Conservation (phyloP, 2,113 vertebrate genomes). For the Notiomystis cincta region DNA sequence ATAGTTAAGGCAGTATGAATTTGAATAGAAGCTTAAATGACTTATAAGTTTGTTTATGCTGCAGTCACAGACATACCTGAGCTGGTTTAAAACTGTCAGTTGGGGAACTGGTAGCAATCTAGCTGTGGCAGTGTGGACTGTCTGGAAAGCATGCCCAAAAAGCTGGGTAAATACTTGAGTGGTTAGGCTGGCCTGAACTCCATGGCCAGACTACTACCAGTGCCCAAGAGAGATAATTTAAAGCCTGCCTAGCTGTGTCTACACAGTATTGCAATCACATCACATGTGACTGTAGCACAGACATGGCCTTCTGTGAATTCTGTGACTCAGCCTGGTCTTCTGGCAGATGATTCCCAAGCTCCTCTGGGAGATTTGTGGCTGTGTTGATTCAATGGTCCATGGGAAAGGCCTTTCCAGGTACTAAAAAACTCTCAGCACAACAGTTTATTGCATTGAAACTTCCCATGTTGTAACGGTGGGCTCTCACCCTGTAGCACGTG, state of each 20-base stretch:
- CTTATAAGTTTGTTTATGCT: background rate
- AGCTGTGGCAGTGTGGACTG: background rate
- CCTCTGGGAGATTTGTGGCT: background rate
- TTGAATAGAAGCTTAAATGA: background rate
- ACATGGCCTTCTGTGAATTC: background rate
- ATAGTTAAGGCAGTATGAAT: background rate
- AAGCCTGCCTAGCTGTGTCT: background rate
- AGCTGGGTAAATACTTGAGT: background rate
- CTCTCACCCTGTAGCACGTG: background rate
- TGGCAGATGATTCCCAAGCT: background rate
- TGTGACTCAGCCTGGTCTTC: background rate
- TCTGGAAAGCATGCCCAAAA: constrained; percentile 1
- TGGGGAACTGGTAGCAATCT: background rate
- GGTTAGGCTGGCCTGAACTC: background rate
- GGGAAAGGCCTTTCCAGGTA: background rate
- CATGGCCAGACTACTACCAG: background rate
- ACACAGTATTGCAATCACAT: background rate
- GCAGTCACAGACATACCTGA: background rate
- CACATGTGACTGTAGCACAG: background rate
- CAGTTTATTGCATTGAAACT: fast-evolving
- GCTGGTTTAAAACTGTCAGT: background rate
- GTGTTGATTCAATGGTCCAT: background rate
- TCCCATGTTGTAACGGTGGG: background rate
- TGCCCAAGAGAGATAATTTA: background rate
- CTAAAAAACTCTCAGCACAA: background rate